phyloP scores from a whole-genome alignment of 2,113 vertebrate genomes.

The Atlantisia rogersi region DNA sequence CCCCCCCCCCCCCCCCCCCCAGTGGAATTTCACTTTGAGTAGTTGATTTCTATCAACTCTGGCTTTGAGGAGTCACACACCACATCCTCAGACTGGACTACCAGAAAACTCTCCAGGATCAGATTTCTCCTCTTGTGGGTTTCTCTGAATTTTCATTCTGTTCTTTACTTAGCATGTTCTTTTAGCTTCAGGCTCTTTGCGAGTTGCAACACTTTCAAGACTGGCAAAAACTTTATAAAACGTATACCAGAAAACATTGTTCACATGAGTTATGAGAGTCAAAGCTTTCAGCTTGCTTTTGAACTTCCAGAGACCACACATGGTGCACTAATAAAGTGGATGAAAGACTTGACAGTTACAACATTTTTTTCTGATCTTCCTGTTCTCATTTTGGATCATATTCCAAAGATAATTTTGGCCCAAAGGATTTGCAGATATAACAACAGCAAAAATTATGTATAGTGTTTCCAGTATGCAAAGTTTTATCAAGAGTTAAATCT shows the following conservation, averaged over 20 bases:
- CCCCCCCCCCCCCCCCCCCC: not conserved
- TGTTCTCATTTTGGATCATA: not conserved
- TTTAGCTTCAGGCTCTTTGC: not conserved
- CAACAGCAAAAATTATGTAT: not conserved
- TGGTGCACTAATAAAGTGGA: not conserved
- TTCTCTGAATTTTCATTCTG: not conserved
- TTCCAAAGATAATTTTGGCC: not conserved
- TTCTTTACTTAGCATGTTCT: not conserved
- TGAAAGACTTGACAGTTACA: not conserved
- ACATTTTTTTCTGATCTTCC: not conserved
- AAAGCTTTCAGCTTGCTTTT: not conserved
- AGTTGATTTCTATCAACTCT: not conserved
- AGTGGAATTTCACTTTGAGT: not conserved
- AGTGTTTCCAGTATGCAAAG: not conserved
- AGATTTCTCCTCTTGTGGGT: not conserved
- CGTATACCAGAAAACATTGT: not conserved
- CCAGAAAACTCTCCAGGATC: not conserved
- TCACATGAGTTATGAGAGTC: not conserved
- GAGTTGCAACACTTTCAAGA: not conserved
- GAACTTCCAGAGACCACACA: conserved; percentile 33
- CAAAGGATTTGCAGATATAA: not conserved
- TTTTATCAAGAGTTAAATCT: not conserved
- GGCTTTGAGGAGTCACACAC: not conserved
- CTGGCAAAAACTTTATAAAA: not conserved
- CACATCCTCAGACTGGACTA: not conserved